Percentiles rank a stretch among this genome's conserved stretches.
Evolutionary conservation across 2,888 invertebrate species (phyloP).

Genomic region (Plagiodera versicolora): DNA sequence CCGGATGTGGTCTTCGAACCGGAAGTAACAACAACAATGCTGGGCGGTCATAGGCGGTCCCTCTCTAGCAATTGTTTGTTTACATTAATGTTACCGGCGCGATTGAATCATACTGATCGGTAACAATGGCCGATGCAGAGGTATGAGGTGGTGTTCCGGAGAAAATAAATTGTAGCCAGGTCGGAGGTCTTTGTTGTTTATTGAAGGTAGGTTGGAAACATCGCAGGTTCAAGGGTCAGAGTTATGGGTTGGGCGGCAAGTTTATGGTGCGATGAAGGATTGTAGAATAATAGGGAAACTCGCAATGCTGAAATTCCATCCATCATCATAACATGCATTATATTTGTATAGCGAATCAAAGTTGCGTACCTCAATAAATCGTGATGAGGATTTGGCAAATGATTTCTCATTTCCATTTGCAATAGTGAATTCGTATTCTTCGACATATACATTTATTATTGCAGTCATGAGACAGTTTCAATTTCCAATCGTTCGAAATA

Average conservation of each 20-base stretch:
- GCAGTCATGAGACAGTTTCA: no score
- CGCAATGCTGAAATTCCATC: not conserved
- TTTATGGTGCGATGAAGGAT: constrained; percentile 3
- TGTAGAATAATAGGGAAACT: not conserved
- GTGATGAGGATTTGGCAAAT: no score
- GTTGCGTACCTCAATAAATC: no score
- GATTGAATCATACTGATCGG: constrained; percentile 18
- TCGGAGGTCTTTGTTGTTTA: constrained; percentile 21
- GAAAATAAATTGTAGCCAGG: constrained; percentile 20
- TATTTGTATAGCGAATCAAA: no score
- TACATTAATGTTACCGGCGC: constrained; percentile 21
- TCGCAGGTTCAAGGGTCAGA: constrained; percentile 4
- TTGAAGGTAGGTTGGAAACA: constrained; percentile 12
- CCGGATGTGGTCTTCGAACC: constrained; percentile 26
- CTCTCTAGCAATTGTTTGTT: constrained; percentile 24
- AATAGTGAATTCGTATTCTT: no score
- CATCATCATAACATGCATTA: not conserved
- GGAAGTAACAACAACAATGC: constrained; percentile 25
- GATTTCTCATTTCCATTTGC: no score
- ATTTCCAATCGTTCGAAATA: no score
- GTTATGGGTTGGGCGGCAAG: constrained; percentile 5
- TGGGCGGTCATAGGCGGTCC: constrained; percentile 28
- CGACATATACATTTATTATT: no score
- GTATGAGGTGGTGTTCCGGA: constrained; percentile 17
- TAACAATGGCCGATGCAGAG: constrained; percentile 23